Conservation (phyloP, 2,888 invertebrate genomes). For the Megaustenia siamemsis region DNA sequence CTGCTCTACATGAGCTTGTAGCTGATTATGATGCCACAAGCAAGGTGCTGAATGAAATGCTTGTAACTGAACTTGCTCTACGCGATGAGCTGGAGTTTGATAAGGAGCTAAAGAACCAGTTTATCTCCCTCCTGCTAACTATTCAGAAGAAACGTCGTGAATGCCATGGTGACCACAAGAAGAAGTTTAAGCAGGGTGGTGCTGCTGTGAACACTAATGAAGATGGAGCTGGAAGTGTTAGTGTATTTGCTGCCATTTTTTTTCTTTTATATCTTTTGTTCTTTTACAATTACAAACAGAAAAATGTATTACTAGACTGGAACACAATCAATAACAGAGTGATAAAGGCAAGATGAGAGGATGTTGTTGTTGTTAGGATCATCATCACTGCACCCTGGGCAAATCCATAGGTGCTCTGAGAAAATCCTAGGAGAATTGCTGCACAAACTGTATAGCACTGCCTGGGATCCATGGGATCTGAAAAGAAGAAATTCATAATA, state of each 20-base stretch:
- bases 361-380: no score
- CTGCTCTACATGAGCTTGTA: constrained; percentile 90
- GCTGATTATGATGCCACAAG: constrained; percentile 97
- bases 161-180: constrained; percentile 93
- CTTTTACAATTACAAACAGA: no score
- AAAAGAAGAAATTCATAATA: no score
- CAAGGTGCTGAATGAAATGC: constrained; percentile 96
- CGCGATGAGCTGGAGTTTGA: constrained; percentile 98
- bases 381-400: no score
- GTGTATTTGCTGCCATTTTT: not conserved
- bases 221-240: constrained; percentile 36
- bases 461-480: no score
- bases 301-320: no score
- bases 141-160: constrained; percentile 96
- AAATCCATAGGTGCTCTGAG: no score
- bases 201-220: constrained; percentile 24
- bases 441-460: no score
- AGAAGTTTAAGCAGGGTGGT: constrained; percentile 66
- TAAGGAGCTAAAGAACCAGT: constrained; percentile 97
- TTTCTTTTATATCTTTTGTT: not conserved
- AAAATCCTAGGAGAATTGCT: no score
- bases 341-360: no score
- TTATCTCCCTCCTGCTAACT: constrained; percentile 95
- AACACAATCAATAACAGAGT: no score
- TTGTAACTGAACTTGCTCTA: constrained; percentile 96